Evolutionary conservation across 2,888 invertebrate species (phyloP).

Genomic region (Hirtodrosophila duncani): DNA sequence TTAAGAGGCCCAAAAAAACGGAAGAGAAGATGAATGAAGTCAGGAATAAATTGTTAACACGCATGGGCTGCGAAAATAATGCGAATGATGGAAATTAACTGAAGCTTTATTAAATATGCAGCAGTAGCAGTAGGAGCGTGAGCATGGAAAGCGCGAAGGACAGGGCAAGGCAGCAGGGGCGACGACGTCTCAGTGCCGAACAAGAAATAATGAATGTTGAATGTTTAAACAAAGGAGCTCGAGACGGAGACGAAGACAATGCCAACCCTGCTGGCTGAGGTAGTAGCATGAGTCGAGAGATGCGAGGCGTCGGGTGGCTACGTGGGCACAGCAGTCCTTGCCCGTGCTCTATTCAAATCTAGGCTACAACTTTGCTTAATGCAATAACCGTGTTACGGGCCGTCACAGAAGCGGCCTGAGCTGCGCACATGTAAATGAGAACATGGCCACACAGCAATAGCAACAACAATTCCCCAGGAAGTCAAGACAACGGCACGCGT

Average conservation of each 20-base stretch:
- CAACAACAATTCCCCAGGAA: slow-evolving; percentile 59
- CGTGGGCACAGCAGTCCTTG: not conserved
- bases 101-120: slow-evolving; percentile 67
- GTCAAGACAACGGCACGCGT: slow-evolving; percentile 47
- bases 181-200: slow-evolving; percentile 14
- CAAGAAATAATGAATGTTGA: slow-evolving; percentile 55
- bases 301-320: not conserved
- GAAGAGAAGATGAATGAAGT: slow-evolving; percentile 14
- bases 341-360: slow-evolving; percentile 49
- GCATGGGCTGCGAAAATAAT: slow-evolving; percentile 60
- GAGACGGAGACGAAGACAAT: slow-evolving; percentile 29
- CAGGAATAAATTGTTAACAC: slow-evolving; percentile 56
- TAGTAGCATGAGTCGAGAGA: not conserved
- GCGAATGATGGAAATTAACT: slow-evolving; percentile 62
- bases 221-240: slow-evolving; percentile 50
- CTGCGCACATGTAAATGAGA: slow-evolving; percentile 50
- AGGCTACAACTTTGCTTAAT: slow-evolving; percentile 68
- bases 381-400: slow-evolving; percentile 65
- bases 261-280: slow-evolving; percentile 17
- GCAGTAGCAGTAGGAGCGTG: not conserved
- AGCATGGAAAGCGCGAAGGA: not conserved
- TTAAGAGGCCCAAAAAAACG: slow-evolving; percentile 36
- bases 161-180: not conserved
- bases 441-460: slow-evolving; percentile 22
- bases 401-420: slow-evolving; percentile 28